These are phyloP conservation scores for Gobio occitaniae DNA, from an alignment of 2,797 vertebrate genomes.

Conservation along the genomic window DNA sequence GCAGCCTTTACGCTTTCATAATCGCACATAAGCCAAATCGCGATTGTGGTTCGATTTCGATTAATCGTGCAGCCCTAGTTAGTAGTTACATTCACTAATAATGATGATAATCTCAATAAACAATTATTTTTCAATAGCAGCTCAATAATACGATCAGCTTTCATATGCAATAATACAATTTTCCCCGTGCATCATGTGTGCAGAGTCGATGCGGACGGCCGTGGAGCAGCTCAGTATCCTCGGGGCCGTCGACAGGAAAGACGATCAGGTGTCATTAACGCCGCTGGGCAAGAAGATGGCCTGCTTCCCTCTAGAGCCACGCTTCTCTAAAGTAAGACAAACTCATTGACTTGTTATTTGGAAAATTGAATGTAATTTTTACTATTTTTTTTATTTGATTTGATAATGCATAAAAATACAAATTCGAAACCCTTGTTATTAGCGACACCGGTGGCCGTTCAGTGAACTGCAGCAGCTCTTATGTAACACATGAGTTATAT, in stretches of 20 bases:
- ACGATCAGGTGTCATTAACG: slow-evolving; percentile 85
- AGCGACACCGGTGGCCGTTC: neutral
- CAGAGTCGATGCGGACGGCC: slow-evolving; percentile 89
- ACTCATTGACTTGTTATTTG: neutral
- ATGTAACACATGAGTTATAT: neutral
- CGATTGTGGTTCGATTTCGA: too few relatives aligned
- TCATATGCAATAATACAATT: neutral
- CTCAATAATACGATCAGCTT: neutral
- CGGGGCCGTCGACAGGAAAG: slow-evolving; percentile 88
- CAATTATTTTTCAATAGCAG: neutral
- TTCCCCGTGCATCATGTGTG: neutral
- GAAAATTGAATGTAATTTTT: too few relatives aligned
- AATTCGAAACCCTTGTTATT: neutral
- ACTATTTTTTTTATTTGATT: neutral
- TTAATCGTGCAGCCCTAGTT: neutral
- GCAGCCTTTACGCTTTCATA: too few relatives aligned
- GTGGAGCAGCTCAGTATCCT: slow-evolving; percentile 89
- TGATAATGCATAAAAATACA: neutral
- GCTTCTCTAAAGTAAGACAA: slow-evolving; percentile 90
- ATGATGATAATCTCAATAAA: neutral
- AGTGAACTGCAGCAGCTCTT: neutral
- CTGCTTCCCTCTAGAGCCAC: slow-evolving; percentile 93
- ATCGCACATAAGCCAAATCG: too few relatives aligned
- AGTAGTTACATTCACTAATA: neutral
- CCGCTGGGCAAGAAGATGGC: slow-evolving; percentile 94